Percentiles rank a stretch among this genome's conserved stretches.
Evolutionary conservation across 2,797 vertebrate genomes (phyloP).

Genomic region (Semaprochilodus insignis): DNA sequence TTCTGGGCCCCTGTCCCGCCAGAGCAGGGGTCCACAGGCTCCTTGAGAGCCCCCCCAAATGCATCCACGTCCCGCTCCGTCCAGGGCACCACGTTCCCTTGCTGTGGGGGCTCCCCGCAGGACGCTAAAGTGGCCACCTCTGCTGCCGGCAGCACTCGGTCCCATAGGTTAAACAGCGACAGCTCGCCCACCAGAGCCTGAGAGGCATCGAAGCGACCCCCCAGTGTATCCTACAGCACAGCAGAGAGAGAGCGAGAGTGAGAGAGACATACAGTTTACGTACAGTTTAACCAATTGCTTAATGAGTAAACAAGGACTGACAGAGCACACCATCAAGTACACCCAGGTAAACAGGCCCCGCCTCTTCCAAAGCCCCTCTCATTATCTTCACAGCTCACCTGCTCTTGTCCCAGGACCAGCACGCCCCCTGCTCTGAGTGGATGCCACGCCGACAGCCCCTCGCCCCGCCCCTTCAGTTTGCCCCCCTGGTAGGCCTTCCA

Average conservation of each 20-base stretch:
- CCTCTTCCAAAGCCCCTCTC: neutral
- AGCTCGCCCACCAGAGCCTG: slow-evolving; percentile 96
- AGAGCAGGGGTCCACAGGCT: slow-evolving; percentile 82
- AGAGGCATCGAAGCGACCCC: slow-evolving; percentile 94
- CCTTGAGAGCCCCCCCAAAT: slow-evolving; percentile 90
- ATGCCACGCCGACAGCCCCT: slow-evolving; percentile 95
- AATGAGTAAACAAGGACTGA: no score
- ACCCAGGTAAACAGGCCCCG: no score
- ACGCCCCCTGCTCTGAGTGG: slow-evolving; percentile 93
- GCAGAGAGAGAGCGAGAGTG: neutral
- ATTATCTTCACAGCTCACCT: slow-evolving; percentile 78
- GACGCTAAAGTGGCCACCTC: slow-evolving; percentile 90
- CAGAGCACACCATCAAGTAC: neutral
- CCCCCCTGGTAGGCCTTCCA: slow-evolving; percentile 95
- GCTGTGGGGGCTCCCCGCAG: slow-evolving; percentile 82
- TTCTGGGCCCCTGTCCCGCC: slow-evolving; percentile 71
- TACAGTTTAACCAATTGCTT: no score
- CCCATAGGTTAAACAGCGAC: slow-evolving; percentile 94
- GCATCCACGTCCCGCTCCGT: slow-evolving; percentile 91
- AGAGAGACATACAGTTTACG: no score
- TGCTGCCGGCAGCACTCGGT: slow-evolving; percentile 84
- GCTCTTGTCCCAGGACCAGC: slow-evolving; percentile 95
- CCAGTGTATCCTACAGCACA: slow-evolving; percentile 84
- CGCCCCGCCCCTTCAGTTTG: slow-evolving; percentile 86
- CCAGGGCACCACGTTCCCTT: slow-evolving; percentile 93